Evolutionary conservation across 1,140 invertebrate genomes (phyloP), one percentile per base, ranked within the genome.

Genomic region (Trichonephila inaurata): DNA sequence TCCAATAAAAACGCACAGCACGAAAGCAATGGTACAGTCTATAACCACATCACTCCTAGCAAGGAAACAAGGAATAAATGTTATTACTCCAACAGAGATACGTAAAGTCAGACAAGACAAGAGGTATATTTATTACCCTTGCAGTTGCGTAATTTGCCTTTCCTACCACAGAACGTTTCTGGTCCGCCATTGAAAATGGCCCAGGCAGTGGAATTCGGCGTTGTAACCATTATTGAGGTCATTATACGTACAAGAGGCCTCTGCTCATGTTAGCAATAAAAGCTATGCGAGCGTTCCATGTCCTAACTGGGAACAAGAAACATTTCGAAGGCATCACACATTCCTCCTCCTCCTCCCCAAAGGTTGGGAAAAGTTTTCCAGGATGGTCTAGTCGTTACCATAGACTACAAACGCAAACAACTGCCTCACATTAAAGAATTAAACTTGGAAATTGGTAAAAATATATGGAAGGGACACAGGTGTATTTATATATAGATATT

Each of bases 141-240:
- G 86, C 60, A 64, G 60, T n/a, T 24, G 60, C 61, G 86, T 64
- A 88, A 88, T 88, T 88, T 88, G 86, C 86, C 86, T 88, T 85
- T 33, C 83, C 40, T 24, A 28, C 72, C 72, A 12, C 28, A 33
- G 51, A 28, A 81, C 83, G 58, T 85, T 60, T 12, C 60, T 88
- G 86, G 86, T 88, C 21, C 18, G 61, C 86, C 60, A 88, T 64
- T 64, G 86, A 64, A 88, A 88, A 64, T 58, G 83, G 83, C 83
- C 24, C 61, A 33, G 61, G 86, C 60, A 33, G 62, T 24, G 83
- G 83, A 85, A 88, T 88, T 64, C 60, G 61, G 61, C 33, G 86
- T 44, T 85, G 83, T 85, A 85, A 85, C 51, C 83, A 85, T 85
- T 88, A 88, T 88, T 88, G 86, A 88, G 86, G 86, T 88, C 86